phyloP scores from a whole-genome alignment of 2,113 vertebrate species.

The Donacobius atricapilla region DNA sequence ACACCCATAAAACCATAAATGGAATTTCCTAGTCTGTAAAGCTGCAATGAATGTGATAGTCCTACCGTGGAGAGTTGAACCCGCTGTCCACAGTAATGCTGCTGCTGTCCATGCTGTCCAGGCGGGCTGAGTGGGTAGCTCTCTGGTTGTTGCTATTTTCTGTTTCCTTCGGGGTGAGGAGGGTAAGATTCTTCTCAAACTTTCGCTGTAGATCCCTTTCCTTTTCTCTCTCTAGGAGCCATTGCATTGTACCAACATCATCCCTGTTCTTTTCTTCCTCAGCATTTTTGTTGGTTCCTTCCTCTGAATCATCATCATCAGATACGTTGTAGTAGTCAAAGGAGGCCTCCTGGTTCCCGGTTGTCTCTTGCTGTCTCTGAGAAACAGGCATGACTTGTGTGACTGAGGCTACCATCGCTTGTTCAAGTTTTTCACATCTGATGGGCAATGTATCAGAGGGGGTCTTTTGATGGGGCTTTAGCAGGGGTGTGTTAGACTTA shows the following conservation, averaged over 20 bases:
- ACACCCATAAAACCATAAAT: background rate
- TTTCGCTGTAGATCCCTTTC: conserved; percentile 94
- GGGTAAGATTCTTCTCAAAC: conserved; percentile 96
- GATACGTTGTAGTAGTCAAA: conserved; percentile 98
- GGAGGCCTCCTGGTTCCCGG: conserved; percentile 83
- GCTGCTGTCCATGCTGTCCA: conserved; percentile 99
- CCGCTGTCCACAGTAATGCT: conserved; percentile 98
- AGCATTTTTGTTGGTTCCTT: conserved; percentile 80
- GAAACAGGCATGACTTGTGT: conserved; percentile 76
- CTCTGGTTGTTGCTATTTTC: conserved; percentile 92
- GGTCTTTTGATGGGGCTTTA: conserved; percentile 82
- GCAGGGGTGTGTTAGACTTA: conserved; percentile 86
- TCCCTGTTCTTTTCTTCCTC: conserved; percentile 83
- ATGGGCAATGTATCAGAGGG: conserved; percentile 82
- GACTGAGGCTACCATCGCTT: conserved; percentile 80
- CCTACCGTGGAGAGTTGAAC: conserved; percentile 99
- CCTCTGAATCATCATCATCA: conserved; percentile 92
- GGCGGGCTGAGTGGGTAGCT: conserved; percentile 91
- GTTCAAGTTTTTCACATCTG: conserved; percentile 86
- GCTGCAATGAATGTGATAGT: conserved; percentile 49
- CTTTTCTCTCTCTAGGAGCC: conserved; percentile 93
- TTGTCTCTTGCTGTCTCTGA: conserved; percentile 83
- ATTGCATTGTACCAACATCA: conserved; percentile 93
- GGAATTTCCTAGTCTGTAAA: background rate
- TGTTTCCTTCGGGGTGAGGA: conserved; percentile 87